These are phyloP conservation scores for Oreochromis spilurus DNA, from an alignment of 2,113 vertebrate species.

Conservation along the genomic window DNA sequence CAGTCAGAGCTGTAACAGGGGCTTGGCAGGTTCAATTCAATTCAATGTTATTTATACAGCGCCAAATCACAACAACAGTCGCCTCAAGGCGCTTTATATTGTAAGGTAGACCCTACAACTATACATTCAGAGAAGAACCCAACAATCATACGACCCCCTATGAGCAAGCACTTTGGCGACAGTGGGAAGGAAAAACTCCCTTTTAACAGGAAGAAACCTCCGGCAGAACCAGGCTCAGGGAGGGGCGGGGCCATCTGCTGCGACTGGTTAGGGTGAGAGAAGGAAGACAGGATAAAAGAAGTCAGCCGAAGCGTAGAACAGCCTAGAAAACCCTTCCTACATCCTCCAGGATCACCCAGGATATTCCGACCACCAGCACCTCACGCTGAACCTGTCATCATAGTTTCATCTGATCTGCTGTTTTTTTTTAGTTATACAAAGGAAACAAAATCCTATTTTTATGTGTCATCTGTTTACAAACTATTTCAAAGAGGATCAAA, in stretches of 20 bases:
- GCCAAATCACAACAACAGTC: not conserved
- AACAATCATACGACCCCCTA: rapidly evolving
- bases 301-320: not conserved
- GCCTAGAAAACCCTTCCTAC: not conserved
- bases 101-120: rapidly evolving
- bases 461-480: not conserved
- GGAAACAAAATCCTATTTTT: not conserved
- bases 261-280: rapidly evolving
- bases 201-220: not conserved
- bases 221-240: rapidly evolving
- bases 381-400: not conserved
- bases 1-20: not conserved
- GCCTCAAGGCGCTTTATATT: rapidly evolving
- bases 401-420: not conserved
- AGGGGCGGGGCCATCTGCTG: not conserved
- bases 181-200: not conserved
- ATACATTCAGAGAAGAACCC: rapidly evolving
- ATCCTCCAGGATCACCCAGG: not conserved
- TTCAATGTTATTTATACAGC: rapidly evolving
- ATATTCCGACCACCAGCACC: not conserved
- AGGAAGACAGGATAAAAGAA: not conserved
- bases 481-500: rapidly evolving
- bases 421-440: not conserved
- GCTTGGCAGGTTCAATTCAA: not conserved
- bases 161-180: rapidly evolving